Evolutionary conservation across 2,797 vertebrate genomes (phyloP).

Genomic region (Limnodromus scolopaceus): DNA sequence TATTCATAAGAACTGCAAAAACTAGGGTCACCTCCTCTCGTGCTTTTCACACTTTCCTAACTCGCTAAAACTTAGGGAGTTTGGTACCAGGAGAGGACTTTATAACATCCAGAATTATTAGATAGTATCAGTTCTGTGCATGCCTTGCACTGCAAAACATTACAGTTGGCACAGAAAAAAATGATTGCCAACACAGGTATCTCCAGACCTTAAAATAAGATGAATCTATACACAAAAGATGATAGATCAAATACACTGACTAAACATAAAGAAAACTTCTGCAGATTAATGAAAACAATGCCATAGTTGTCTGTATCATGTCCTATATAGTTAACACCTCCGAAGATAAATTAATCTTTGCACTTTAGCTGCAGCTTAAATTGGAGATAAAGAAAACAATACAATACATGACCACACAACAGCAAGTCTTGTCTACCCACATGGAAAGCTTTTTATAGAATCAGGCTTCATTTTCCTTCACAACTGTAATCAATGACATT

Average conservation of each 20-base stretch:
- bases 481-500: constrained; percentile 50
- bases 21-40: not conserved
- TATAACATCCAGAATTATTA: not conserved
- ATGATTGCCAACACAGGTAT: not conserved
- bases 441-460: not conserved
- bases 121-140: not conserved
- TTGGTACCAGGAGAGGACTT: not conserved
- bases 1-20: not conserved
- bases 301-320: not conserved
- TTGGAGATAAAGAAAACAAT: not conserved
- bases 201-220: not conserved
- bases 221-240: not conserved
- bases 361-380: not conserved
- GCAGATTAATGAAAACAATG: not conserved
- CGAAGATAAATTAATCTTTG: not conserved
- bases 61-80: accelerated
- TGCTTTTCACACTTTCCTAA: not conserved
- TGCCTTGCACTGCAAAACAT: not conserved
- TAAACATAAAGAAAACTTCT: not conserved
- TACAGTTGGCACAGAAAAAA: not conserved
- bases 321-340: not conserved
- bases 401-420: accelerated
- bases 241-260: not conserved
- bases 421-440: not conserved
- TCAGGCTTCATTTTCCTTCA: constrained; percentile 70